These are phyloP conservation scores for Holothuria scabra DNA, from an alignment of 53 echinoderm and acorn worm genomes.

Conservation along the genomic window DNA sequence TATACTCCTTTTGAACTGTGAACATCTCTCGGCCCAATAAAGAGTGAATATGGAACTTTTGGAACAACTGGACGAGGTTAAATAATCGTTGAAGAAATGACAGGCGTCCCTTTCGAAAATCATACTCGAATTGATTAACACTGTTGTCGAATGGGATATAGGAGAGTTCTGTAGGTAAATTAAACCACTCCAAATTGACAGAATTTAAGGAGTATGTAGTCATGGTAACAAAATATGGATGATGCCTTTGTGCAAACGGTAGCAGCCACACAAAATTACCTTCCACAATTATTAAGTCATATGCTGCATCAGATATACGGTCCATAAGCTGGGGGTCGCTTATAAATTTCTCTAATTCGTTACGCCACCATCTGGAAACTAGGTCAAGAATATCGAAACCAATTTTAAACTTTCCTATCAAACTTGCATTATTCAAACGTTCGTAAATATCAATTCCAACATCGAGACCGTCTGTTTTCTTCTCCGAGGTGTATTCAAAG, in stretches of 20 bases:
- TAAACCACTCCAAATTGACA: conserved; percentile 4
- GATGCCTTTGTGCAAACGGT: not conserved
- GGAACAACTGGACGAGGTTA: not conserved
- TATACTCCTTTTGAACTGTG: not conserved
- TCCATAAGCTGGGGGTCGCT: conserved; percentile 46
- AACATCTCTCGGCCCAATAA: not conserved
- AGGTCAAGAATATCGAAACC: conserved; percentile 4
- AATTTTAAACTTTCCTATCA: not conserved
- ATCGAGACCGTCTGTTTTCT: not conserved
- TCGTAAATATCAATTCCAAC: conserved; percentile 14
- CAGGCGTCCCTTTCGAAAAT: conserved; percentile 15
- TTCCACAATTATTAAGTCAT: conserved; percentile 15
- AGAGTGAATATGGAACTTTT: conserved; percentile 4
- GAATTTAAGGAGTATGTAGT: not conserved
- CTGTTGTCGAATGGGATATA: conserved; percentile 30
- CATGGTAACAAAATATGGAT: not conserved
- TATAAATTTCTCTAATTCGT: conserved; percentile 40
- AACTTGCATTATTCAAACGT: conserved; percentile 28
- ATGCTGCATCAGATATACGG: conserved; percentile 36
- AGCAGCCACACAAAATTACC: conserved; percentile 29
- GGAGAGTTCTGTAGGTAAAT: conserved; percentile 28
- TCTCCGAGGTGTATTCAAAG: conserved; percentile 45
- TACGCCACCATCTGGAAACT: conserved; percentile 41
- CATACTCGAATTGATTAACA: conserved; percentile 13
- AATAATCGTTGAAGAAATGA: conserved; percentile 6